Base-by-base conservation (phyloP, 2,888 invertebrate species). In the Thymelicus lineola region DNA sequence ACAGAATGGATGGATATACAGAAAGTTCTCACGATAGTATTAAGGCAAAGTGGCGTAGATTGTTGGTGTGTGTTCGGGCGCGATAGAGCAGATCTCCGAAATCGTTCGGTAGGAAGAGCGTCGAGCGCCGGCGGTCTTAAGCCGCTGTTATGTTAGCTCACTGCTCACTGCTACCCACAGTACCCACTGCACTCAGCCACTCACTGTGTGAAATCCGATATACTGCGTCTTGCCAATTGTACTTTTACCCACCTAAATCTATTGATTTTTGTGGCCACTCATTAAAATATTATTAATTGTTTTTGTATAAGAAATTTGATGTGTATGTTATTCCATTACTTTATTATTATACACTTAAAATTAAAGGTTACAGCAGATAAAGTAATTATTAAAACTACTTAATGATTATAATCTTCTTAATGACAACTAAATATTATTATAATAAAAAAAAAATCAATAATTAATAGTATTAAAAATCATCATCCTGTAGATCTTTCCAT, bases 61-160 rank as follows among this genome's bases (percentile, higher is more conserved):
- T 79, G 84, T 84, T 81, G 74, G 79, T 75, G 84, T 79, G 85
- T 88, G 86, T 82, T 83, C 77, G 79, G 77, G 75, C 79, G 84
- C 84, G 89, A 89, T 89, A 90, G 86, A 88, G 85, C 80, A 85
- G 88, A 88, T 88, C 88, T 88, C 87, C 88, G 88, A 88, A 89
- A 90, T 90, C 86, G 86, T 72, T 77, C 77, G 76, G 78, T 9
- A 77, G 77, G 76, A 80, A 79, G 79, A 79, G 80, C 79, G 76
- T 74, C 79, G 80, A 75, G 80, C 78, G 78, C 83, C 77, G 71
- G 77, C 77, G 77, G 80, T 85, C 85, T 83, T 86, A 87, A 88
- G 85, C 87, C 79, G 85, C 77, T 85, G 83, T 85, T 85, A 87
- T 85, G 77, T 75, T 74, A 73, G 67, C 74, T 66, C 62, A 9